These are phyloP conservation scores for Panagrolaimus sp. DNA, from an alignment of 1,140 invertebrate species.

Conservation along the genomic window DNA sequence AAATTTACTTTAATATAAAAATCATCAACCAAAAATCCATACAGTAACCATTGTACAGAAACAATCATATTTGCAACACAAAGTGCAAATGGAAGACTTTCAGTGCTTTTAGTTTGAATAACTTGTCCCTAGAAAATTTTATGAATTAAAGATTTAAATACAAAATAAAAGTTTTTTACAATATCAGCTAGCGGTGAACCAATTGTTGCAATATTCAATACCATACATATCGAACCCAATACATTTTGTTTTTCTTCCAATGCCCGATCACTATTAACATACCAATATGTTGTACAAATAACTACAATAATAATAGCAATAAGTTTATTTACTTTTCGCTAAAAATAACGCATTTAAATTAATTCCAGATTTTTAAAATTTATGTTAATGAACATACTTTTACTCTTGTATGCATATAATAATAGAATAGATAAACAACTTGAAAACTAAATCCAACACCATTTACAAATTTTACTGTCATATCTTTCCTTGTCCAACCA, in stretches of 20 bases:
- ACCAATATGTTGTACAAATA: conserved; percentile 28
- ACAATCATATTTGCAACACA: conserved; percentile 52
- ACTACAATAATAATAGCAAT: conserved; percentile 33
- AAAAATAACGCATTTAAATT: conserved; percentile 20
- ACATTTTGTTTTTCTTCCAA: conserved; percentile 40
- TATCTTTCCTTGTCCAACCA: conserved; percentile 39
- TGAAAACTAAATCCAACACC: conserved; percentile 48
- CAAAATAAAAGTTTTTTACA: conserved; percentile 29
- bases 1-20: conserved; percentile 52
- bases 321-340: conserved; percentile 43
- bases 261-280: conserved; percentile 17
- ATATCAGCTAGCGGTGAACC: conserved; percentile 42
- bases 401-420: conserved; percentile 48
- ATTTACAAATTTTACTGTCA: conserved; percentile 48
- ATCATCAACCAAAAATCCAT: conserved; percentile 54
- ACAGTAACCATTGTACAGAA: conserved; percentile 51
- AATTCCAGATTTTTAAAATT: neutral
- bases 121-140: conserved; percentile 45
- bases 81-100: conserved; percentile 51
- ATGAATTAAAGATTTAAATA: conserved; percentile 11
- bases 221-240: conserved; percentile 51
- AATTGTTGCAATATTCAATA: conserved; percentile 50
- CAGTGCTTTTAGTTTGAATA: conserved; percentile 44
- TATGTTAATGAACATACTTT: conserved; percentile 44
- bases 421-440: conserved; percentile 47